phyloP scores from a whole-genome alignment of 2,113 vertebrate genomes.

The Pao palembangensis region DNA sequence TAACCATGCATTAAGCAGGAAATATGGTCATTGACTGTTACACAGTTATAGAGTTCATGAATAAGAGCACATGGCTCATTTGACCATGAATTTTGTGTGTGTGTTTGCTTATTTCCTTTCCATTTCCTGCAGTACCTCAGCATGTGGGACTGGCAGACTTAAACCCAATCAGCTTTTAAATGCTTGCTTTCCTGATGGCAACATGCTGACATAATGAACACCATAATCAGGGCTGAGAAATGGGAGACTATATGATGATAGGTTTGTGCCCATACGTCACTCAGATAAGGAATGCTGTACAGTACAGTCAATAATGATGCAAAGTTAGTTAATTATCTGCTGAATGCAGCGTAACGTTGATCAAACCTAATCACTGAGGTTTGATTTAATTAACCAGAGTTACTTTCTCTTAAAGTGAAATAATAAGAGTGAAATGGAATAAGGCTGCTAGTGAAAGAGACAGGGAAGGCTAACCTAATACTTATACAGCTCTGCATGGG shows the following conservation, averaged over 20 bases:
- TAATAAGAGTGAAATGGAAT: too few relatives aligned
- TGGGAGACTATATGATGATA: conserved; percentile 41
- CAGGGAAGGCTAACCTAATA: conserved; percentile 20
- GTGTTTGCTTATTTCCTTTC: too few relatives aligned
- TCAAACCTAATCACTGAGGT: conserved; percentile 23
- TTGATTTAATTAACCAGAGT: conserved; percentile 6
- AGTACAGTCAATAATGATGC: too few relatives aligned
- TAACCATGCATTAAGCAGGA: too few relatives aligned
- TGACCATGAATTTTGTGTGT: too few relatives aligned
- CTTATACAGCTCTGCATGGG: conserved; percentile 21
- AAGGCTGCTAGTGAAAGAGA: conserved; percentile 6
- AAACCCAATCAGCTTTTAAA: conserved; percentile 30
- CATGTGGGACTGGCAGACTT: neutral
- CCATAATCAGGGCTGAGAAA: conserved; percentile 19
- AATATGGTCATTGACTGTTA: too few relatives aligned
- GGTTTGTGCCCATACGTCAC: neutral
- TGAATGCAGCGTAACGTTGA: neutral
- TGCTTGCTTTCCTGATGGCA: conserved; percentile 25
- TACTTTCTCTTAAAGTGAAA: neutral
- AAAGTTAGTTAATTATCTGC: neutral
- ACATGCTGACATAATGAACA: conserved; percentile 34
- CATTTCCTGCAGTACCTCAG: too few relatives aligned
- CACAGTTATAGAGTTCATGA: too few relatives aligned
- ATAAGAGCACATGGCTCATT: too few relatives aligned
- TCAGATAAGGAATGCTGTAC: too few relatives aligned